Base-by-base conservation (phyloP, 2,888 invertebrate species). In the Boloria euphrosyne region DNA sequence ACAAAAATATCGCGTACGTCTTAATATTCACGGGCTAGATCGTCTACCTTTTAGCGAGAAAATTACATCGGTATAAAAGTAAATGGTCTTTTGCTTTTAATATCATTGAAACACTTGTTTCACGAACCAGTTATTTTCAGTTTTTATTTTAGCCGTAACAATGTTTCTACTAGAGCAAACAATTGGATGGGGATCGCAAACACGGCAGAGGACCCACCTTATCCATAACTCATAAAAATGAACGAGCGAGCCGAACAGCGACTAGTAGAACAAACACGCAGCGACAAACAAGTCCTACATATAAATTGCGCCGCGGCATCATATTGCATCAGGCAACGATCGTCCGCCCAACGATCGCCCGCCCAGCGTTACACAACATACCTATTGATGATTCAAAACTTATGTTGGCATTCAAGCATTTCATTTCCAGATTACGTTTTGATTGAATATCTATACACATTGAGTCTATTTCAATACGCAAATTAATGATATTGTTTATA, bases 181-280 rank as follows among this genome's bases (percentile, higher is more conserved):
- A 86, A 79, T 80, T 75, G 81, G 73, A 81, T 70, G 76, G 77
- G 80, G 83, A 81, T 78, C 76, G 78, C 83, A 87, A 89, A 89
- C 81, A 87, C 74, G 71, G 74, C 75, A 74, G 78, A 75, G 79
- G 82, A 76, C 85, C 80, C 80, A 80, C 88, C 89, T 86, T 83
- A 82, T 82, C 85, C 88, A 87, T 91, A 90, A 89, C 83, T 91
- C 90, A 89, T 89, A 86, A 86, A 87, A 90, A 89, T 84, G 84
- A 86, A 85, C 83, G 83, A 85, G 80, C 80, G 81, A 80, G 76
- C 80, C 83, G 83, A 86, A 84, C 79, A 80, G 76, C 80, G 80
- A 77, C 82, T 79, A 79, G 79, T 78, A 78, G 80, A 76, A 78
- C 84, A 86, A 89, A 89, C 83, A 85, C 78, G 71, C 76, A 73